These are phyloP conservation scores for Champsocephalus esox DNA, from an alignment of 2,797 vertebrate genomes.

Conservation along the genomic window DNA sequence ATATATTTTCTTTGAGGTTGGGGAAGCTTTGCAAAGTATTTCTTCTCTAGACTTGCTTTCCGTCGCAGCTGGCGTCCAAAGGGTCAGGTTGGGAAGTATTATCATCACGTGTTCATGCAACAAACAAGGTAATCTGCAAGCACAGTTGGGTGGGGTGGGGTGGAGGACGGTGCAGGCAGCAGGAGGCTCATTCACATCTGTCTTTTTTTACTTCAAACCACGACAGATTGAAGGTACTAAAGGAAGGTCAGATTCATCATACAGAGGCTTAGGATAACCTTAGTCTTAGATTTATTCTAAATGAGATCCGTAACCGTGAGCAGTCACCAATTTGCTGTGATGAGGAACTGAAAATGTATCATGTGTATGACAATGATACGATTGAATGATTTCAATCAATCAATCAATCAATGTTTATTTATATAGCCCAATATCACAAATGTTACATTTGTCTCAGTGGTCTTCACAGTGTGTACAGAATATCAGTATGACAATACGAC, in stretches of 20 bases:
- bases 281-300: background rate
- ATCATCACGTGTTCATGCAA: background rate
- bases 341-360: conserved; percentile 1
- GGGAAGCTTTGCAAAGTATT: conserved; percentile 31
- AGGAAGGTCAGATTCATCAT: background rate
- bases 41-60: conserved; percentile 20
- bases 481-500: too few species aligned
- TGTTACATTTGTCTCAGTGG: too few species aligned
- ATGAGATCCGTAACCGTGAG: background rate
- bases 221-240: background rate
- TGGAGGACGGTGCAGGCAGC: conserved; percentile 15
- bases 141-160: background rate
- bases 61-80: conserved; percentile 17
- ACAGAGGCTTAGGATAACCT: conserved; percentile 1
- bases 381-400: too few species aligned
- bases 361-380: background rate
- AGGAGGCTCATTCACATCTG: conserved; percentile 22
- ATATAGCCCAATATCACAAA: too few species aligned
- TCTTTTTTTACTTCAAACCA: conserved; percentile 37
- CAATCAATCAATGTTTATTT: too few species aligned
- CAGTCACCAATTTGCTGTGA: background rate
- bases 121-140: background rate
- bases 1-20: conserved; percentile 15
- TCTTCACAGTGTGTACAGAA: too few species aligned
- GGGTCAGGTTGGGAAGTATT: background rate